Evolutionary conservation across 2,797 vertebrate species (phyloP).

Genomic region (Brotula barbata): DNA sequence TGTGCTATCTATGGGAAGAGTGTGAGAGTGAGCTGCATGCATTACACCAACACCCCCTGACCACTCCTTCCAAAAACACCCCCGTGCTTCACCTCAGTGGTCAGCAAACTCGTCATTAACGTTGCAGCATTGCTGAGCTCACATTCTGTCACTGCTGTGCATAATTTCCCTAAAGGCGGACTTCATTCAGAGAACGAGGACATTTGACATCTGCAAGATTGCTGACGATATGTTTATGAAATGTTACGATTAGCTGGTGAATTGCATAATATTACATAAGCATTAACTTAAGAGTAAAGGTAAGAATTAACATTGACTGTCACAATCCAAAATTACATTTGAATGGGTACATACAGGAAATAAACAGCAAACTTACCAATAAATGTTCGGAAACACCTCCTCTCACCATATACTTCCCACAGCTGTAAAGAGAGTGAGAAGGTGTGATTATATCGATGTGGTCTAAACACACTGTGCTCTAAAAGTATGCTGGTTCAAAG

Average conservation of each 20-base stretch:
- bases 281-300: too few species aligned
- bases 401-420: conserved; percentile 95
- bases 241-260: not conserved
- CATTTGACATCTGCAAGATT: conserved; percentile 42
- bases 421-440: conserved; percentile 74
- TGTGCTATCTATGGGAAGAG: conserved; percentile 36
- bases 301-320: too few species aligned
- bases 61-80: conserved; percentile 3
- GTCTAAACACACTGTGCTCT: not conserved
- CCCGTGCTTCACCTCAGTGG: conserved; percentile 6
- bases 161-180: conserved; percentile 44
- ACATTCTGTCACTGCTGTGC: conserved; percentile 33
- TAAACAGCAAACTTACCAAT: conserved; percentile 83
- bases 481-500: not conserved
- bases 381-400: conserved; percentile 93
- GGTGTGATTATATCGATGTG: not conserved
- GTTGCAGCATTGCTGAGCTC: conserved; percentile 42
- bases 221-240: conserved; percentile 29
- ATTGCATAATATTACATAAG: not conserved
- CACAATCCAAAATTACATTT: not conserved
- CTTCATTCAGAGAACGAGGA: conserved; percentile 6
- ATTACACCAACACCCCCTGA: conserved; percentile 30
- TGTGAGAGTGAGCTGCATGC: conserved; percentile 46
- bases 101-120: conserved; percentile 48
- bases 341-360: not conserved